Evolutionary conservation across 2,888 invertebrate genomes (phyloP).

Genomic region (Nemotelus nigrinus): DNA sequence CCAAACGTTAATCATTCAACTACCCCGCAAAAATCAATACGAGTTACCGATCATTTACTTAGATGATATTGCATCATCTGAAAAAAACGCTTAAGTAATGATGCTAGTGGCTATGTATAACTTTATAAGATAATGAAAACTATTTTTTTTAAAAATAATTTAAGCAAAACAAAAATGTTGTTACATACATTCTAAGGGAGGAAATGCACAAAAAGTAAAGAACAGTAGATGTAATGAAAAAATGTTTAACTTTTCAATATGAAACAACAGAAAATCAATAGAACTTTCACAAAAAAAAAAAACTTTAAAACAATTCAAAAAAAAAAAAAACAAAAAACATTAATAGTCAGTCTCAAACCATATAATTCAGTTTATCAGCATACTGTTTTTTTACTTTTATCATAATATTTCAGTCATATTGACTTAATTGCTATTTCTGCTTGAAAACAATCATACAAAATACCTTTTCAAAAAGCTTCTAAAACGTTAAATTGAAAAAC

Average conservation of each 20-base stretch:
- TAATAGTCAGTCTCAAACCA: too few relatives aligned
- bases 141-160: conserved; percentile 6
- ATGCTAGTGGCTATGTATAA: conserved; percentile 30
- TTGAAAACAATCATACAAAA: neutral
- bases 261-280: neutral
- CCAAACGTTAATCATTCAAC: neutral
- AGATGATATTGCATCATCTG: too few relatives aligned
- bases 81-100: conserved; percentile 26
- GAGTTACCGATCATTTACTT: neutral
- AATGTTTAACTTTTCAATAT: neutral
- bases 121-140: neutral
- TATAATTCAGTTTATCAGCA: too few relatives aligned
- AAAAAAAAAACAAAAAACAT: neutral
- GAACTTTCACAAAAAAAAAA: neutral
- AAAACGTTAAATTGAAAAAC: neutral
- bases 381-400: conserved; percentile 41
- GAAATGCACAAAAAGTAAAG: conserved; percentile 2
- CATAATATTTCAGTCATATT: conserved; percentile 42
- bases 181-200: too few relatives aligned
- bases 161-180: conserved; percentile 4
- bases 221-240: conserved; percentile 14
- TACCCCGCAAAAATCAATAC: neutral
- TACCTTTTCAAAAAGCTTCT: neutral
- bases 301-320: neutral
- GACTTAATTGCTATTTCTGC: conserved; percentile 28